Percentiles rank a stretch among this genome's conserved stretches.
These are phyloP conservation scores for Semotilus atromaculatus DNA, from an alignment of 2,797 vertebrate species.

Conservation along the genomic window DNA sequence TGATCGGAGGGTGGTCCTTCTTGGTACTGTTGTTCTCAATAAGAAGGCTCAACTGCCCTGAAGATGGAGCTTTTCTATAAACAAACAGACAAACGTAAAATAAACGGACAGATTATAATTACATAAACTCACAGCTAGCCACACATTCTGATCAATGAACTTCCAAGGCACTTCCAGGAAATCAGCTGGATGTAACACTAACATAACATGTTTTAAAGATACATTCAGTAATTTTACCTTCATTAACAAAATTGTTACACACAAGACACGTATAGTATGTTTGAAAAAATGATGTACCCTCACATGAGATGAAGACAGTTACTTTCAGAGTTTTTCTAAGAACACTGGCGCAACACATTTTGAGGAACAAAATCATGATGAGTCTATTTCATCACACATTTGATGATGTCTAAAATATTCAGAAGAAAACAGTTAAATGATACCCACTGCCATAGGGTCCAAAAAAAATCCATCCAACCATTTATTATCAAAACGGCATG, in stretches of 20 bases:
- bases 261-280: background rate
- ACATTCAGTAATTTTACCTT: background rate
- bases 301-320: background rate
- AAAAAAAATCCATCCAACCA: background rate
- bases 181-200: too few relatives aligned
- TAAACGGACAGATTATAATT: background rate
- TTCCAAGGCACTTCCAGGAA: background rate
- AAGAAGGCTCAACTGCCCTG: conserved; percentile 25
- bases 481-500: background rate
- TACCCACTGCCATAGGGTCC: background rate
- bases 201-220: background rate
- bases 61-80: conserved; percentile 33
- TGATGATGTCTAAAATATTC: background rate
- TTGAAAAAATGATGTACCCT: background rate
- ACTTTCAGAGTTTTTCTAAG: background rate
- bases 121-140: background rate
- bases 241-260: background rate
- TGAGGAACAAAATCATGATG: background rate
- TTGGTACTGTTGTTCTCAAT: conserved; percentile 5
- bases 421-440: background rate
- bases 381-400: background rate
- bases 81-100: background rate
- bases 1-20: conserved; percentile 45
- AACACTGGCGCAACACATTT: background rate
- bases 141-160: background rate